Conservation (phyloP, 2,888 invertebrate genomes). For the Odontocerum albicorne region DNA sequence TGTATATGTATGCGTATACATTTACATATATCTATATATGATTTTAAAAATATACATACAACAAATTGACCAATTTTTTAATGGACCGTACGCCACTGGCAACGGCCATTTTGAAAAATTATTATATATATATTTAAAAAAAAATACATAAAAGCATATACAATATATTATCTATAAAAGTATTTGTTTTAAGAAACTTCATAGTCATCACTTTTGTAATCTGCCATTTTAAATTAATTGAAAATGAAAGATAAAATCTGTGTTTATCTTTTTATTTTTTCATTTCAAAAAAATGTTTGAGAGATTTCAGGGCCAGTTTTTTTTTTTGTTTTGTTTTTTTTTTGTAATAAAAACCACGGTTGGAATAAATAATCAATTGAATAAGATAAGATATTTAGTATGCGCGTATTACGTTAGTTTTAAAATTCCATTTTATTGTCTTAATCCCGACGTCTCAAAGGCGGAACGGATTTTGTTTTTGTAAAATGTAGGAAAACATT, state of each 20-base stretch:
- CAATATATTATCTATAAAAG: constrained; percentile 12
- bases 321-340: constrained; percentile 3
- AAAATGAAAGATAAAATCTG: too few relatives aligned
- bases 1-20: constrained; percentile 2
- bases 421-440: too few relatives aligned
- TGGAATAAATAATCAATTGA: too few relatives aligned
- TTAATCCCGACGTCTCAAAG: too few relatives aligned
- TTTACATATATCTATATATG: too few relatives aligned
- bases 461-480: too few relatives aligned
- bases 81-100: constrained; percentile 6
- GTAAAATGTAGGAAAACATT: too few relatives aligned
- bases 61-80: constrained; percentile 29
- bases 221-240: constrained; percentile 13
- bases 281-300: constrained; percentile 13
- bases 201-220: constrained; percentile 21
- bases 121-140: constrained; percentile 12
- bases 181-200: constrained; percentile 20
- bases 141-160: constrained; percentile 2
- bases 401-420: too few relatives aligned
- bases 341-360: too few relatives aligned
- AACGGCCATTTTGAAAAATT: constrained; percentile 24
- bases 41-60: neutral
- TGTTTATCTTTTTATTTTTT: neutral
- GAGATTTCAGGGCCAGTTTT: constrained; percentile 10
- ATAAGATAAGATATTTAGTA: too few relatives aligned